phyloP scores from a whole-genome alignment of 2,797 vertebrate genomes.

The Diceros bicornis region DNA sequence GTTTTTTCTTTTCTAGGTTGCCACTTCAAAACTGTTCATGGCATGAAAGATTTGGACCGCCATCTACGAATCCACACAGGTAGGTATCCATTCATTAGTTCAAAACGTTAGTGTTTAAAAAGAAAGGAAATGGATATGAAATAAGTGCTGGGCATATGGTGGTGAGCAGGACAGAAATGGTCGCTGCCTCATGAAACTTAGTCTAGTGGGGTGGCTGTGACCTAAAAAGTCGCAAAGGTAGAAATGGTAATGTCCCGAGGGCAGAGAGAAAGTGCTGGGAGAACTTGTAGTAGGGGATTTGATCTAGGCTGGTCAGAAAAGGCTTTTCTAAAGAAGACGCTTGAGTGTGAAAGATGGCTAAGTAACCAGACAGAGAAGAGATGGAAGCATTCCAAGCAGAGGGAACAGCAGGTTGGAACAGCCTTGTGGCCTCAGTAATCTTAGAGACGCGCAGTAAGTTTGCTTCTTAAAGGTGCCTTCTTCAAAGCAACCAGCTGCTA shows the following conservation, averaged over 20 bases:
- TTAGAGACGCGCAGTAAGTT: too few species aligned
- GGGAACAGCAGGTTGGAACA: background rate
- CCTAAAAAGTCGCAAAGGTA: background rate
- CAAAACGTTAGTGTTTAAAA: background rate
- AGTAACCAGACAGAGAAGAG: background rate
- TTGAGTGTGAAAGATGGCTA: background rate
- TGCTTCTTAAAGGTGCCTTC: background rate
- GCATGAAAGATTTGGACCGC: constrained; percentile 98
- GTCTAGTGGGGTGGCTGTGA: background rate
- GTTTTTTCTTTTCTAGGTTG: constrained; percentile 91
- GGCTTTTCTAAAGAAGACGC: background rate
- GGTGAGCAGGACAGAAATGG: rapidly evolving
- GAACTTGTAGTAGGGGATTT: rapidly evolving
- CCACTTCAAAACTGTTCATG: constrained; percentile 97
- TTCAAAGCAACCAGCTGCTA: background rate
- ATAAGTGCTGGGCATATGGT: rapidly evolving
- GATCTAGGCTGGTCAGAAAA: background rate
- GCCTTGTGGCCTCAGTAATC: background rate
- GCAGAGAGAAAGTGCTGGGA: rapidly evolving
- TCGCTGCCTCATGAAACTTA: background rate
- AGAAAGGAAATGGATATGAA: rapidly evolving
- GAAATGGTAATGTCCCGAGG: background rate
- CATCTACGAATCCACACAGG: constrained; percentile 98
- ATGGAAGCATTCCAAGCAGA: background rate
- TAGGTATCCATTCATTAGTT: constrained; percentile 73